Percentiles rank a stretch among this genome's conserved stretches.
Evolutionary conservation across 2,113 vertebrate genomes (phyloP).

Genomic region (Peromyscus maniculatus): DNA sequence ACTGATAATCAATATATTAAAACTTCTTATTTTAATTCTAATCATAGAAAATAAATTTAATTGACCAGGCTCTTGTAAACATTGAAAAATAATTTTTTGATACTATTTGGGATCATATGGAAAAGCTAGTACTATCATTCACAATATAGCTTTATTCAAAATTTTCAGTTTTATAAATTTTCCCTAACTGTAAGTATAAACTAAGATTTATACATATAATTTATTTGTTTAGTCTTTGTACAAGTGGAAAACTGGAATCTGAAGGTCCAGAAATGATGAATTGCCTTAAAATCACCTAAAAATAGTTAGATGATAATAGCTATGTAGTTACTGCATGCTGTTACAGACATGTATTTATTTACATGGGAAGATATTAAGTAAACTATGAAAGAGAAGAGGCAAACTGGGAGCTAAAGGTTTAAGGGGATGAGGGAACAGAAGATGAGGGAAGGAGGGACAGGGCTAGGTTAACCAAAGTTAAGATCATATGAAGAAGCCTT

Average conservation of each 20-base stretch:
- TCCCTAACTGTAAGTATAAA: not conserved
- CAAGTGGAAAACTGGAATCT: not conserved
- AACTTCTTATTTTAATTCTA: not conserved
- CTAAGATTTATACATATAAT: not conserved
- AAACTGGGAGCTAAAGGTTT: not conserved
- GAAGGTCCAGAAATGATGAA: not conserved
- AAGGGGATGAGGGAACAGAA: not conserved
- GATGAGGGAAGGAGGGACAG: not conserved
- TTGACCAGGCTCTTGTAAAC: not conserved
- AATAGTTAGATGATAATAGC: not conserved
- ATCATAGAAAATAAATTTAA: constrained; percentile 10
- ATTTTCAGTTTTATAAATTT: not conserved
- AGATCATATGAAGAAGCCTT: not conserved
- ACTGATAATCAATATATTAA: not conserved
- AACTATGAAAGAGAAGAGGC: not conserved
- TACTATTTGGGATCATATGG: not conserved
- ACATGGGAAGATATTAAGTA: not conserved
- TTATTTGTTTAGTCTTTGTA: not conserved
- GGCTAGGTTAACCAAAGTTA: not conserved
- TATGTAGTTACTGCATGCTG: not conserved
- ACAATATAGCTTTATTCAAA: not conserved
- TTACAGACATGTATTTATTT: not conserved
- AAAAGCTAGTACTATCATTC: not conserved
- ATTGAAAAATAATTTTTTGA: not conserved
- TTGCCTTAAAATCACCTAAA: not conserved